Evolutionary conservation across 1,140 invertebrate species (phyloP).

Genomic region (Antheraea pernyi): DNA sequence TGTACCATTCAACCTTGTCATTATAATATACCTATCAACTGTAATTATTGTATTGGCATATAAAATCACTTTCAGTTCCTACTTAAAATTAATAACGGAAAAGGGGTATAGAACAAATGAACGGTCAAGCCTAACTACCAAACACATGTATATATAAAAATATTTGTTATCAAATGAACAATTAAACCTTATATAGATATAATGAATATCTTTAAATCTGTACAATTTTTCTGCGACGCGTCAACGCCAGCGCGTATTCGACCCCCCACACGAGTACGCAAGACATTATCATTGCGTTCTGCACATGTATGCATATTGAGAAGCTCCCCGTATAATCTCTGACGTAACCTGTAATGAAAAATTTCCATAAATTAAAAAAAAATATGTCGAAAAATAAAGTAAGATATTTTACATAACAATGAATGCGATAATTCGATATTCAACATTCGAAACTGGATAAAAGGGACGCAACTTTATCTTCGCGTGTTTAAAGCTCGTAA

Average conservation of each 20-base stretch:
- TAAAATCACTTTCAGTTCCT: neutral
- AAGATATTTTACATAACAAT: too few species aligned
- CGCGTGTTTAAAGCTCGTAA: too few species aligned
- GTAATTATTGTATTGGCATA: neutral
- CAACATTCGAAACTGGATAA: too few species aligned
- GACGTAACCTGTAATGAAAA: slow-evolving; percentile 81
- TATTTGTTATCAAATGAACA: neutral
- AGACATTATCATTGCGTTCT: slow-evolving; percentile 83
- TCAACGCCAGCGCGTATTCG: slow-evolving; percentile 80
- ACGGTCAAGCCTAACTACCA: too few species aligned
- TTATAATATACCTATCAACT: neutral
- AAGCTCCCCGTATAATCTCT: slow-evolving; percentile 85
- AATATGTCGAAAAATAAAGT: too few species aligned
- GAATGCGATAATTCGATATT: too few species aligned
- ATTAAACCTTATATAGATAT: neutral
- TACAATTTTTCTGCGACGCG: slow-evolving; percentile 65
- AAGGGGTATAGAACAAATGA: too few species aligned
- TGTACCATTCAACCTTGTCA: too few species aligned
- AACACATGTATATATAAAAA: neutral
- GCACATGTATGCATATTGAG: slow-evolving; percentile 85
- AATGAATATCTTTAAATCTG: slow-evolving; percentile 50
- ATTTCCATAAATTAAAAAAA: slow-evolving; percentile 1
- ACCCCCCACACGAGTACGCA: slow-evolving; percentile 84
- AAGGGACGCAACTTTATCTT: too few species aligned
- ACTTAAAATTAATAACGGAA: too few species aligned